These are phyloP conservation scores for Panthera tigris DNA, from an alignment of 2,113 vertebrate species.

Conservation along the genomic window DNA sequence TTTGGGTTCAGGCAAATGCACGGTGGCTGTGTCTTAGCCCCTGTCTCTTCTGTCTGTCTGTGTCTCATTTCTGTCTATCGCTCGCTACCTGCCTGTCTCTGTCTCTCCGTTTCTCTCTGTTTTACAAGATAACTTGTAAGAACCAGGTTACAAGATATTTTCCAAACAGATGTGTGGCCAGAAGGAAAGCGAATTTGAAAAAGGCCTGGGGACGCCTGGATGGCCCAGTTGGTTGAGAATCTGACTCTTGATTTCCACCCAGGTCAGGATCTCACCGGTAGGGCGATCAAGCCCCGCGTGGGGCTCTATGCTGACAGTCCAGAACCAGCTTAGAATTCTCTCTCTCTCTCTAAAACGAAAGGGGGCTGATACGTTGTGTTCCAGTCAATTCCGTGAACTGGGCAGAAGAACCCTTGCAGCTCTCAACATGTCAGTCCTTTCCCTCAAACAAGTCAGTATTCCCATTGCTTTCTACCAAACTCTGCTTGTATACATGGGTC, in stretches of 20 bases:
- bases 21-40: neutral
- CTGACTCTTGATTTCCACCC: too few relatives aligned
- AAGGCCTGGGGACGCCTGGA: rapidly evolving
- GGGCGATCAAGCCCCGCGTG: rapidly evolving
- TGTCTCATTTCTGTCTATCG: neutral
- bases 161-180: neutral
- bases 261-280: too few relatives aligned
- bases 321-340: too few relatives aligned
- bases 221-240: too few relatives aligned
- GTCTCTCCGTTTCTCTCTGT: too few relatives aligned
- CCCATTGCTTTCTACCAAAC: neutral
- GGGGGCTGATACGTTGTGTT: too few relatives aligned
- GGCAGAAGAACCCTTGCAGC: neutral
- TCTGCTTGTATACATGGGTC: neutral
- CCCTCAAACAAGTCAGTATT: rapidly evolving
- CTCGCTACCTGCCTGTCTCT: neutral
- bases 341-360: too few relatives aligned
- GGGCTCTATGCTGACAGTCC: too few relatives aligned
- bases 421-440: neutral
- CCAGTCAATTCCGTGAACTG: neutral
- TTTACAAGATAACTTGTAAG: neutral
- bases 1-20: neutral
- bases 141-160: neutral
- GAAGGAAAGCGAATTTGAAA: neutral
- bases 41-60: neutral